Evolutionary conservation across 2,113 vertebrate genomes (phyloP).

Genomic region (Nothobranchius furzeri): DNA sequence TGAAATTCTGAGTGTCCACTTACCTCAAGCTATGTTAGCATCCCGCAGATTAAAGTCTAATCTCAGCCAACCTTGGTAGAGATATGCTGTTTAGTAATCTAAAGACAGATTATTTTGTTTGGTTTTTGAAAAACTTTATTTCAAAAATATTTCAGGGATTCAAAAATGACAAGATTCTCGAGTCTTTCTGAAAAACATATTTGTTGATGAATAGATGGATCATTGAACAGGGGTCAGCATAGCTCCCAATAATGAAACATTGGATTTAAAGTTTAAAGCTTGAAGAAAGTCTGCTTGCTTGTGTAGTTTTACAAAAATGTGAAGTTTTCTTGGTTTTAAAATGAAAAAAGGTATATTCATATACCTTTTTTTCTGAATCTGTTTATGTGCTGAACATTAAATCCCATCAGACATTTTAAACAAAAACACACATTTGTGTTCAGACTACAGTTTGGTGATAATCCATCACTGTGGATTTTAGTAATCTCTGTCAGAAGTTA

Average conservation of each 20-base stretch:
- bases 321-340: background rate
- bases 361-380: background rate
- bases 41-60: constrained; percentile 48
- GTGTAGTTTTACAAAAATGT: background rate
- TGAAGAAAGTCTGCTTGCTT: too few species aligned
- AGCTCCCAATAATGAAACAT: too few species aligned
- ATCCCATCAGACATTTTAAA: background rate
- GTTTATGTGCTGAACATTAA: background rate
- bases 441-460: background rate
- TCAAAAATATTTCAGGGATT: background rate
- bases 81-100: constrained; percentile 59
- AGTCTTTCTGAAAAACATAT: constrained; percentile 20
- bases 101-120: constrained; percentile 34
- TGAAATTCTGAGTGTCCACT: too few species aligned
- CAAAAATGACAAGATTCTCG: constrained; percentile 6
- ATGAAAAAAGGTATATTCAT: too few species aligned
- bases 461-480: too few species aligned
- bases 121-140: too few species aligned
- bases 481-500: too few species aligned
- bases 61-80: constrained; percentile 33
- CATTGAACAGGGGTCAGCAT: too few species aligned
- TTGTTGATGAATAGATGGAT: background rate
- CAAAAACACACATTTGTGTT: constrained; percentile 7
- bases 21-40: background rate
- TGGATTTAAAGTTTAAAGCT: too few species aligned